Conservation (phyloP, 1,140 invertebrate genomes). For the Battus philenor region DNA sequence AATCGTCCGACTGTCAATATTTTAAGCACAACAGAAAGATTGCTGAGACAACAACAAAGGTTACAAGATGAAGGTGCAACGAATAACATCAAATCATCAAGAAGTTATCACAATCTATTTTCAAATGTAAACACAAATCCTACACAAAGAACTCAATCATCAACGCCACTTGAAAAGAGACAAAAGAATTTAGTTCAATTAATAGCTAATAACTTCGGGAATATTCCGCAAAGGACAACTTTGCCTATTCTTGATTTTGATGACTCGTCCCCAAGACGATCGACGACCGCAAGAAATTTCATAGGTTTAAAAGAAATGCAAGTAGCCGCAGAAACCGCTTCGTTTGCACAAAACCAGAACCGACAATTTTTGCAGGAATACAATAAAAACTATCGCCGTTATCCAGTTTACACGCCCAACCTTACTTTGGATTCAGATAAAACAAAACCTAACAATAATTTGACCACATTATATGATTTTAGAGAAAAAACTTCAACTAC, state of each 20-base stretch:
- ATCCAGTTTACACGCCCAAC: conserved; percentile 61
- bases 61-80: conserved; percentile 34
- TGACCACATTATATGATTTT: conserved; percentile 62
- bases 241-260: conserved; percentile 51
- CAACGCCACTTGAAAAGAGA: conserved; percentile 50
- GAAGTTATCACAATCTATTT: conserved; percentile 50
- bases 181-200: conserved; percentile 59
- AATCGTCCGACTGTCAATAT: conserved; percentile 46
- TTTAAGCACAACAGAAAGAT: conserved; percentile 55
- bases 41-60: conserved; percentile 48
- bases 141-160: conserved; percentile 47
- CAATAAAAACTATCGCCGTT: conserved; percentile 56
- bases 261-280: conserved; percentile 52
- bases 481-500: conserved; percentile 41
- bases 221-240: conserved; percentile 40
- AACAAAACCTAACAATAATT: conserved; percentile 44
- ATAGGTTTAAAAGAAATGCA: conserved; percentile 79
- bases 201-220: conserved; percentile 57
- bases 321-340: conserved; percentile 83
- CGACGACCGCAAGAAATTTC: conserved; percentile 42
- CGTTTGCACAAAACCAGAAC: conserved; percentile 79
- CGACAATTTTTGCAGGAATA: conserved; percentile 61
- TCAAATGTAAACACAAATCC: conserved; percentile 34
- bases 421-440: conserved; percentile 35
- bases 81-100: conserved; percentile 32